Evolutionary conservation across 2,797 vertebrate genomes (phyloP).

Genomic region (Hydrolagus colliei): DNA sequence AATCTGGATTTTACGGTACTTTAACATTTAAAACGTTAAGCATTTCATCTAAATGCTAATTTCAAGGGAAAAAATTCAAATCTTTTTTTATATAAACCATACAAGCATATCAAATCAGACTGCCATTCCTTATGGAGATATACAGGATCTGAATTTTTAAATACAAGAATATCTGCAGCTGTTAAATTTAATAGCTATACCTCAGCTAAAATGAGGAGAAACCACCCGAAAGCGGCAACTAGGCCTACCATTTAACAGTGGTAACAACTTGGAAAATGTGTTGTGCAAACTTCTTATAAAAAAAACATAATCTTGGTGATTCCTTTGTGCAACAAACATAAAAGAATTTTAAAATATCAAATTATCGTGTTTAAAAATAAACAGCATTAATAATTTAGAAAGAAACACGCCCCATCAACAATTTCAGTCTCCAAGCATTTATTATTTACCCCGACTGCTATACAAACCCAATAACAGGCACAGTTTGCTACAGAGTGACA

Average conservation of each 20-base stretch:
- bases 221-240: not conserved
- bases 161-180: not conserved
- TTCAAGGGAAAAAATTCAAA: not conserved
- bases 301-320: too few species aligned
- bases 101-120: not conserved
- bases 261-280: not conserved
- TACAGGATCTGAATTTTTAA: not conserved
- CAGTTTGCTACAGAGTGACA: not conserved
- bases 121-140: not conserved
- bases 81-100: not conserved
- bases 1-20: slow-evolving; percentile 16
- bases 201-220: not conserved
- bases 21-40: slow-evolving; percentile 8
- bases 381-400: not conserved
- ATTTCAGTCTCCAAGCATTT: not conserved
- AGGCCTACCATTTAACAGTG: not conserved
- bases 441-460: not conserved
- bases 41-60: slow-evolving; percentile 23
- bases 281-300: not conserved
- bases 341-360: not conserved
- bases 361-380: not conserved
- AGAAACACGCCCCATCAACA: not conserved
- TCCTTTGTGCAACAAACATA: not conserved
- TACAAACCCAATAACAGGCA: not conserved
- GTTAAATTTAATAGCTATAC: not conserved